Base-by-base conservation (phyloP, 2,113 vertebrate species). In the Ibidorhyncha struthersii region DNA sequence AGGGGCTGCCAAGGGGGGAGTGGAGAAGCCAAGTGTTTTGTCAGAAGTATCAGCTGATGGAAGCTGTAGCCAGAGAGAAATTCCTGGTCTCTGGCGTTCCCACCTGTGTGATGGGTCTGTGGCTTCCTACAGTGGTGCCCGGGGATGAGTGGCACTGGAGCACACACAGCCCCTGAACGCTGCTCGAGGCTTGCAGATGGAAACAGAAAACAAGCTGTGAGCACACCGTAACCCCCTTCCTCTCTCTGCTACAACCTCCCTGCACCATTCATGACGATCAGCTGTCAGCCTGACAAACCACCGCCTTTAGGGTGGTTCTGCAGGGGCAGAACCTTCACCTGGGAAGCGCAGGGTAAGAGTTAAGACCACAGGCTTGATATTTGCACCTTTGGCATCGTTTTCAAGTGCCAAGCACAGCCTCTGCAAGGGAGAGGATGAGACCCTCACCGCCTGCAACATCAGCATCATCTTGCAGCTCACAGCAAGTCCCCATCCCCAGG, bases 21-120 rank as follows among this genome's bases (percentile, higher is more conserved):
- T 95, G 96, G 94, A 96, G 98, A 30, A 97, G 97, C 96, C 89
- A 96, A 88, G 90, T 88, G 95, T 96, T 86, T 96, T 97, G 97
- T 97, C 96, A 95, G 96, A 95, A 58, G 58, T 43, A 95, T 97
- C 97, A 96, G 97, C 96, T 94, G 84, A 93, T 92, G 88, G 98
- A 55, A 84, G 95, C 56, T 17, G 49, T 29, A 79, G 96, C 87
- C 90, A 96, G 88, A 61, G 93, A 95, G 82, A 56, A 67, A 96
- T 89, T 93, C 90, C 82, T 70, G 89, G 67, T 74, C 80, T 81
- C 90, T 88, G 27, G 80, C 65, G 2, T 67, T 92, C 88, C 94
- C 90, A 96, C 96, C 93, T 96, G 96, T 63, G 66, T 53, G 72
- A 45, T 3, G 82, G 89, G 77, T n/a, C 93, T 30, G 53, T 12